A percentile compares a stretch with the other conserved stretches of the same genome.
These are phyloP conservation scores for Struthidea cinerea DNA, from an alignment of 2,113 vertebrate genomes.

Conservation along the genomic window DNA sequence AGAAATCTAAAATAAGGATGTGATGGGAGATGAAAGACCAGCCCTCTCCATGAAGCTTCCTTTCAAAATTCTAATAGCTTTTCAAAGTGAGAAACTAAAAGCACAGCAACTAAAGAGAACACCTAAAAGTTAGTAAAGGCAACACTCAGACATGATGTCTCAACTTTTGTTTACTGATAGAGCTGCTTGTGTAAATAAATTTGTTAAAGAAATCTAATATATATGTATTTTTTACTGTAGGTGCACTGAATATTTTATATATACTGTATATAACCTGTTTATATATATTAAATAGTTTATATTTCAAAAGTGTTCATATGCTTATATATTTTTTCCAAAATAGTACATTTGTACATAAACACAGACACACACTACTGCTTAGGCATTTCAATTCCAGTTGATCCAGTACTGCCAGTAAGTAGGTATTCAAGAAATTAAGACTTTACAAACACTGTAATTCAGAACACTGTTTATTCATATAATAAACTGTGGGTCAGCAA, in stretches of 20 bases:
- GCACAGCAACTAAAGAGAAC: neutral
- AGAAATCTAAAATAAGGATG: neutral
- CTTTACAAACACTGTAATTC: neutral
- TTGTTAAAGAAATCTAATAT: neutral
- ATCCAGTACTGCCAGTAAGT: neutral
- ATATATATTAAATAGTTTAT: neutral
- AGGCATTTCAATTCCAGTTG: neutral
- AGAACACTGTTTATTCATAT: neutral
- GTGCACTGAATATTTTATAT: neutral
- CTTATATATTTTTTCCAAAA: neutral
- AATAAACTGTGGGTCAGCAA: neutral
- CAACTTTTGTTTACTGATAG: neutral
- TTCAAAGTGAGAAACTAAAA: neutral
- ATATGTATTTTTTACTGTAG: neutral
- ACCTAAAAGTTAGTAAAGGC: neutral
- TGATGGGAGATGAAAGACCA: neutral
- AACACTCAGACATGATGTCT: neutral
- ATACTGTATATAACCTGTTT: neutral
- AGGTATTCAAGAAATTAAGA: neutral
- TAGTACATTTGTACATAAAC: neutral
- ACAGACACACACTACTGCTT: neutral
- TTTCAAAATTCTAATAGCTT: neutral
- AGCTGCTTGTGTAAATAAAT: neutral
- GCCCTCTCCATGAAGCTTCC: neutral
- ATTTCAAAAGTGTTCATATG: neutral